A percentile compares a stretch with the other conserved stretches of the same genome.
phyloP scores from a whole-genome alignment of 2,113 vertebrate genomes.

The Apistogramma diplotaenia region DNA sequence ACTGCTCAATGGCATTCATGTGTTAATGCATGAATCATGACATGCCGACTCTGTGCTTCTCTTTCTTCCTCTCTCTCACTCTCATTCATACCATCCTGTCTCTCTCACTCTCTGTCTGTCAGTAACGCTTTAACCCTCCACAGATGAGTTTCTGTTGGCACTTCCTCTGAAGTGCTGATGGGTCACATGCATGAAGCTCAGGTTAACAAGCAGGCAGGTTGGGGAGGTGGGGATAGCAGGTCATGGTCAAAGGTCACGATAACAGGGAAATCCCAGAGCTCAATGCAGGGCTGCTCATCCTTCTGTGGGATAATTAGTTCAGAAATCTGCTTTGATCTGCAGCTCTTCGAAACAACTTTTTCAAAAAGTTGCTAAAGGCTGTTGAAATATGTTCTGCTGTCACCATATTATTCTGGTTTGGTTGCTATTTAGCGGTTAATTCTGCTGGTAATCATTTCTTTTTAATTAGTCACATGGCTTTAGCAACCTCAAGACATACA shows the following conservation, averaged over 20 bases:
- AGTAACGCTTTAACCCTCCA: constrained; percentile 66
- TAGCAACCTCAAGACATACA: not conserved
- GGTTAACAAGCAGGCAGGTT: constrained; percentile 70
- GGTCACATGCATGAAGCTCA: constrained; percentile 64
- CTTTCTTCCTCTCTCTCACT: constrained; percentile 31
- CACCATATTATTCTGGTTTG: not conserved
- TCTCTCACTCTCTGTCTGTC: not conserved
- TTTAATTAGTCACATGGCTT: not conserved
- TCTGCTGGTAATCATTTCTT: not conserved
- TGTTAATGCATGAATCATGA: constrained; percentile 64
- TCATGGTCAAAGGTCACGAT: constrained; percentile 62
- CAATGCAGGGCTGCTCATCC: constrained; percentile 2
- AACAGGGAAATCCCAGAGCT: constrained; percentile 66
- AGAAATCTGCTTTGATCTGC: constrained; percentile 21
- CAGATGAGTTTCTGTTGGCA: constrained; percentile 63
- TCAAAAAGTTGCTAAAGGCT: not conserved
- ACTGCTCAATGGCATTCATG: constrained; percentile 55
- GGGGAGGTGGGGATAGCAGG: constrained; percentile 30
- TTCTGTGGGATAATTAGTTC: constrained; percentile 1
- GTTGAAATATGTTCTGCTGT: not conserved
- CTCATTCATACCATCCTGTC: constrained; percentile 12
- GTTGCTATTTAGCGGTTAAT: not conserved
- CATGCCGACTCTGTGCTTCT: constrained; percentile 28
- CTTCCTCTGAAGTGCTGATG: constrained; percentile 68
- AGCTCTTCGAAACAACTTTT: not conserved